Base-by-base conservation (phyloP, 2,888 invertebrate species). In the Epiblema foenella region DNA sequence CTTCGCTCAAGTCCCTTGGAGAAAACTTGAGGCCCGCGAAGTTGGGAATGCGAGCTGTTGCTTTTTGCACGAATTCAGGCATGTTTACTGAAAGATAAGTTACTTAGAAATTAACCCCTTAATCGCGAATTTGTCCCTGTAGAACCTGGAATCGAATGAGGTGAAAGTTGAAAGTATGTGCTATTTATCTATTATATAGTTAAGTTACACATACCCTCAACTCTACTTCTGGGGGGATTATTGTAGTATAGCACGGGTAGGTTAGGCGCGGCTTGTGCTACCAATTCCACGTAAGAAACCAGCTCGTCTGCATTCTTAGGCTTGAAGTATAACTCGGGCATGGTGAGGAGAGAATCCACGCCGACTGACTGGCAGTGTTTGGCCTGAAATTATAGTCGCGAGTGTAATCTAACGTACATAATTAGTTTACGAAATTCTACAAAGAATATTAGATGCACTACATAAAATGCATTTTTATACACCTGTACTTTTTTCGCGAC, bases 1-100 rank as follows among this genome's bases (percentile, higher is more conserved):
- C 96, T 84, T 96, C 96, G 67, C 95, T 95, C 59, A 97, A 90
- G 81, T 96, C 95, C 49, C 94, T 95, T 15, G 96, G 96, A 0
- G 98, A 97, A 83, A 96, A 97, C 85, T 98, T 98, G n/a, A 97
- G 93, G 4, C 98, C 98, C 72, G 94, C 94, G 81, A 98, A 96
- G 64, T 95, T 97, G 0, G 97, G 95, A 60, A 98, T 95, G 70
- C 92, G 84, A 4, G 90, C 89, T 0, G 94, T 94, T 0, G 96
- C 95, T 29, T 94, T 92, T n/a, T 91, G 88, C 49, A 97, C 94
- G 78, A 97, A 96, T 39, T 94, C 87, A 49, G 95, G 95, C 96
- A 97, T 97, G 77, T 95, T 94, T 62, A 97, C 97, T 97, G 82
- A 24, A 89, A 90, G 67, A 54, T 0, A 66, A 54, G 52, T 1